phyloP scores from a whole-genome alignment of 2,113 vertebrate genomes.

The Gadus chalcogrammus region DNA sequence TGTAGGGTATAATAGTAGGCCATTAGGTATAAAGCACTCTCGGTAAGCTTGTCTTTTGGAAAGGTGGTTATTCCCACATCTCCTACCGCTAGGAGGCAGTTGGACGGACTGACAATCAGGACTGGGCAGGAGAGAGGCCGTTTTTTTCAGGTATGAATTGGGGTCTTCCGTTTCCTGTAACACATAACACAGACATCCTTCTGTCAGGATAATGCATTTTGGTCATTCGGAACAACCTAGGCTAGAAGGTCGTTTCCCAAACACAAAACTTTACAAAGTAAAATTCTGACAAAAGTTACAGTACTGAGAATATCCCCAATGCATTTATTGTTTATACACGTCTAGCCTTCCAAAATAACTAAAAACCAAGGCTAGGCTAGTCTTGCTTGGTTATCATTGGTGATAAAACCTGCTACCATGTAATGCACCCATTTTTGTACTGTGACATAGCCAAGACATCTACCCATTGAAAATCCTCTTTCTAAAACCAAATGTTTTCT shows the following conservation, averaged over 20 bases:
- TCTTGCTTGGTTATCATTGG: constrained; percentile 1
- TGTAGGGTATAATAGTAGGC: too few species aligned
- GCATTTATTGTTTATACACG: constrained; percentile 4
- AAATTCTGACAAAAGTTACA: too few species aligned
- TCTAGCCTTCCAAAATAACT: background rate
- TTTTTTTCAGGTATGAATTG: too few species aligned
- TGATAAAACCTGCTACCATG: background rate
- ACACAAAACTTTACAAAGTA: too few species aligned
- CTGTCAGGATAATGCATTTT: too few species aligned
- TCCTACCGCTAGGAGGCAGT: constrained; percentile 35
- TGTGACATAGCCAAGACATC: constrained; percentile 2
- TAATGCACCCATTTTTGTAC: constrained; percentile 2
- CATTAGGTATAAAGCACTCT: too few species aligned
- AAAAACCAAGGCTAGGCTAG: constrained; percentile 8
- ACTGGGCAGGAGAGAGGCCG: too few species aligned
- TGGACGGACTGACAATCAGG: constrained; percentile 25
- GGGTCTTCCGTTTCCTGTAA: too few species aligned
- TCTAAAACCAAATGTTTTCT: constrained; percentile 8
- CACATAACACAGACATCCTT: too few species aligned
- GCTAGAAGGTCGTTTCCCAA: too few species aligned
- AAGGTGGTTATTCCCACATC: constrained; percentile 19
- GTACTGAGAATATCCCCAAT: background rate
- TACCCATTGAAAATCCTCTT: constrained; percentile 11
- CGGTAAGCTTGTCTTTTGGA: constrained; percentile 22
- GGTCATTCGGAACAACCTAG: too few species aligned